Evolutionary conservation across 64 coral and sea anemone species (phyloP), one percentile per base, ranked within the genome.

Genomic region (Montipora efflorescens): DNA sequence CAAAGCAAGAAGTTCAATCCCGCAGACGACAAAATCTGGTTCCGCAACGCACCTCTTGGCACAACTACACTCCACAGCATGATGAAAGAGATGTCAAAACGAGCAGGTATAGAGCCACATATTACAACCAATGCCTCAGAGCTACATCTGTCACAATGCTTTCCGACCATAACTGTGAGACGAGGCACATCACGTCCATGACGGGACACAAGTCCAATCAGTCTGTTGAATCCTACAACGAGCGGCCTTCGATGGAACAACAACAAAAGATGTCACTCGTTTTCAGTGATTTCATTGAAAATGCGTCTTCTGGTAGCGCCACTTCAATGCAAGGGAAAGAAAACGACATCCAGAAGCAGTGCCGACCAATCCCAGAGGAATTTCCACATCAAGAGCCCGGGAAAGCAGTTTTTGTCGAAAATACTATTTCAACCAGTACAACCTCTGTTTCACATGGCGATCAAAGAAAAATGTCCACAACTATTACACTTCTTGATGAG

Each of bases 11-110:
- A 59, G 47, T 78, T 58, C 69, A 43, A 71, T 1, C 18, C 47
- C 58, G 48, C 14, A 20, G 55, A 75, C 69, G 50, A 28, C 62
- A 67, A 67, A 59, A 48, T 92, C 53, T 92, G 90, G 90, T 93
- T 87, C 25, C 78, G 46, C 66, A 77, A 87, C 36, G 3, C 46
- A 25, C 48, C 72, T 8, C 9, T 93, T 12, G 91, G 91, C 18
- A 22, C 84, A 43, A 62, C 70, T 5, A 78, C 82, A 1, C 81
- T 93, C 12, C 70, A 45, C 28, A 87, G 82, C 9, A 84, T 84
- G 79, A 20, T 90, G 47, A 15, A 46, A 7, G 5, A 46, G 5
- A 94, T 94, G 78, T 66, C 45, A 7, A 21, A 13, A 5, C 19
- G 19, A 12, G 93, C 87, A 62, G 87, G 79, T 53, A 89, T 94